These are phyloP conservation scores for Cnemophilus loriae DNA, from an alignment of 2,113 vertebrate genomes.

Conservation along the genomic window DNA sequence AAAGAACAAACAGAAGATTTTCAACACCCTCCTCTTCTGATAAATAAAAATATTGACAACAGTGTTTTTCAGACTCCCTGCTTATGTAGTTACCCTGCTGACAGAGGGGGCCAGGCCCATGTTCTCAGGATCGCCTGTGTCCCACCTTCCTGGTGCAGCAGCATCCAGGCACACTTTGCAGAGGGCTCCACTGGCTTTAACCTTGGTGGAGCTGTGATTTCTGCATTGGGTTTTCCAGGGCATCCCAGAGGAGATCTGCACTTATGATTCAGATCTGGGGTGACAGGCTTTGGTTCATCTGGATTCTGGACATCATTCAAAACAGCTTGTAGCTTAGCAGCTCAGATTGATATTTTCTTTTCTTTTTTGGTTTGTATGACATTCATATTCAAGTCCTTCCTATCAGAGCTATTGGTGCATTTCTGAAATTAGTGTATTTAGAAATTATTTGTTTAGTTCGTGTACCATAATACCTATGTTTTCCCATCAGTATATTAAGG, in stretches of 20 bases:
- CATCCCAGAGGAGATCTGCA: not conserved
- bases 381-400: not conserved
- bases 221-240: not conserved
- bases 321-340: not conserved
- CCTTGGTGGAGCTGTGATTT: not conserved
- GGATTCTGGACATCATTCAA: not conserved
- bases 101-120: not conserved
- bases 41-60: not conserved
- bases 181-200: fast-evolving
- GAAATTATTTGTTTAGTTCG: not conserved
- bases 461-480: not conserved
- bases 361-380: not conserved
- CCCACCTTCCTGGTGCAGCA: fast-evolving
- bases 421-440: not conserved
- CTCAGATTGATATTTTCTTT: not conserved
- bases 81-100: not conserved
- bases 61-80: not conserved
- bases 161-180: not conserved
- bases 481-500: not conserved
- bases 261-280: not conserved
- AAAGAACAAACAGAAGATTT: not conserved
- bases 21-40: not conserved
- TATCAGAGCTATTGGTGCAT: not conserved
- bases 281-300: not conserved
- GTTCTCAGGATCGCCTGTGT: not conserved